Percentiles rank a stretch among this genome's conserved stretches.
Conservation (phyloP, 2,797 vertebrate genomes). For the Botia almorhae region DNA sequence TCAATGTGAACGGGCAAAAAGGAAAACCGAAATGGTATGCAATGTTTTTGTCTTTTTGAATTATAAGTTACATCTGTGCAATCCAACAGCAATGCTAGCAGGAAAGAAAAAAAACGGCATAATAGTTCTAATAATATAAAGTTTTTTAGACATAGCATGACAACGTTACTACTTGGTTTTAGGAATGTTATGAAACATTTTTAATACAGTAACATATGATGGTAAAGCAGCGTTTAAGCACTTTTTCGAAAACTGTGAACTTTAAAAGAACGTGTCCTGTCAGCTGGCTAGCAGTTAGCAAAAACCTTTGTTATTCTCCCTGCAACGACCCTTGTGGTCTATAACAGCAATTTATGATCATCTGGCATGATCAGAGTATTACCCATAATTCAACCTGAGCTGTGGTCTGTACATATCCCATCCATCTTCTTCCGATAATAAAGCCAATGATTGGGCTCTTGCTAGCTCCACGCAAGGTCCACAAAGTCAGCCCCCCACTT, state of each 20-base stretch:
- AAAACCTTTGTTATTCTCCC: not conserved
- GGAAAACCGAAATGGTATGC: slow-evolving; percentile 27
- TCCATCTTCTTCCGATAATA: slow-evolving; percentile 48
- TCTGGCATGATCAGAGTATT: slow-evolving; percentile 24
- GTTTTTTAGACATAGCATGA: no score
- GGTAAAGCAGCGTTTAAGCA: no score
- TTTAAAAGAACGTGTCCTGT: no score
- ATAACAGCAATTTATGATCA: slow-evolving; percentile 45
- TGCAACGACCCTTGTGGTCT: slow-evolving; percentile 38
- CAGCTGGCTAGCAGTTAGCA: not conserved
- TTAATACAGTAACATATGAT: no score
- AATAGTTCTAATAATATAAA: not conserved
- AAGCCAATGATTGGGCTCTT: slow-evolving; percentile 45
- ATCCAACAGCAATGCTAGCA: not conserved
- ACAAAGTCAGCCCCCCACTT: slow-evolving; percentile 50
- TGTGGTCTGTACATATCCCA: slow-evolving; percentile 35
- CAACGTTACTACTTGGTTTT: no score
- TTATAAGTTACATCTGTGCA: no score
- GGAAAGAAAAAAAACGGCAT: not conserved
- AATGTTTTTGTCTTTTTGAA: not conserved
- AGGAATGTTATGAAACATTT: no score
- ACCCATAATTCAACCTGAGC: slow-evolving; percentile 36
- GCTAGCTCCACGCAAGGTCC: slow-evolving; percentile 39
- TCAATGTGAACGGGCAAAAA: not conserved
- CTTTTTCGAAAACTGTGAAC: no score